Percentiles rank a stretch among this genome's conserved stretches.
These are phyloP conservation scores for Hypothenemus hampei DNA, from an alignment of 1,140 invertebrate species.

Conservation along the genomic window DNA sequence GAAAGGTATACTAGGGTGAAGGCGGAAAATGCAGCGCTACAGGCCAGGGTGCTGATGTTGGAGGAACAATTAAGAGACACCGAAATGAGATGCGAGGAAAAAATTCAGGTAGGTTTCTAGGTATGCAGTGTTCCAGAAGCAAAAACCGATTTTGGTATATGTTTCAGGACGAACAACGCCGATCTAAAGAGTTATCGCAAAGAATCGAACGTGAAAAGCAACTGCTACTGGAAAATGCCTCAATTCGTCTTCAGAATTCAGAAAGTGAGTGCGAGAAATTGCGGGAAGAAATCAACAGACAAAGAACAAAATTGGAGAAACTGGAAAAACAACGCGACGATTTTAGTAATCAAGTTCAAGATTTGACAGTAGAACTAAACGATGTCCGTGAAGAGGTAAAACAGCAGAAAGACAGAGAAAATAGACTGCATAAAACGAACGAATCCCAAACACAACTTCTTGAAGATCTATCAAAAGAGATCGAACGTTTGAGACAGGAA, in stretches of 20 bases:
- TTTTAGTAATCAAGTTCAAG: constrained; percentile 46
- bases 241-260: constrained; percentile 71
- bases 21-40: constrained; percentile 84
- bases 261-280: constrained; percentile 73
- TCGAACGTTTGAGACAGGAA: constrained; percentile 50
- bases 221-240: constrained; percentile 78
- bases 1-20: constrained; percentile 82
- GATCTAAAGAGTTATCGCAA: constrained; percentile 73
- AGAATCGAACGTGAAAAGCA: constrained; percentile 81
- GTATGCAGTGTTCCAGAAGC: background rate
- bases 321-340: constrained; percentile 48
- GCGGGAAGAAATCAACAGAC: constrained; percentile 64
- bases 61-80: constrained; percentile 88
- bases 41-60: constrained; percentile 82
- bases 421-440: constrained; percentile 40
- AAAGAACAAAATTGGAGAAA: constrained; percentile 47
- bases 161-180: constrained; percentile 72
- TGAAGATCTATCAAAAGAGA: constrained; percentile 50
- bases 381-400: constrained; percentile 37
- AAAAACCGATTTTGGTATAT: background rate
- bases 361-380: constrained; percentile 47
- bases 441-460: constrained; percentile 44
- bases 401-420: constrained; percentile 14
- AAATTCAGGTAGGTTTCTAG: constrained; percentile 50
- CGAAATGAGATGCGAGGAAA: constrained; percentile 79